Percentiles rank a stretch among this genome's conserved stretches.
These are phyloP conservation scores for Erithacus rubecula DNA, from an alignment of 2,797 vertebrate genomes.

Conservation along the genomic window DNA sequence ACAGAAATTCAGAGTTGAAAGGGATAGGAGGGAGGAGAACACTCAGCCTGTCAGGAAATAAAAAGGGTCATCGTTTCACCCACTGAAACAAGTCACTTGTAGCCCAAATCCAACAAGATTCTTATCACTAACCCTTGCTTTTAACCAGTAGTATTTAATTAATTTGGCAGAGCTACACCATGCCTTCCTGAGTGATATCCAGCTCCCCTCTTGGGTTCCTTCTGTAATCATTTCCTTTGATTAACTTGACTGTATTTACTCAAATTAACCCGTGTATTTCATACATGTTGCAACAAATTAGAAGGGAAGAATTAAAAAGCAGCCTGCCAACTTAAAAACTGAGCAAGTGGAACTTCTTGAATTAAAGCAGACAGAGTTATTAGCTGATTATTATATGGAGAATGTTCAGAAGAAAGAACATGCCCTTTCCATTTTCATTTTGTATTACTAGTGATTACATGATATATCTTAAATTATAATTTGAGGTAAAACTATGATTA, in stretches of 20 bases:
- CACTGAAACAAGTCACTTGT: neutral
- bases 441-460: constrained; percentile 57
- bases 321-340: constrained; percentile 53
- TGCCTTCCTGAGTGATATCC: neutral
- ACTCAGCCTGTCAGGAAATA: neutral
- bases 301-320: constrained; percentile 55
- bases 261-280: constrained; percentile 56
- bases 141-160: constrained; percentile 45
- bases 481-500: constrained; percentile 65
- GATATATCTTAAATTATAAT: constrained; percentile 66
- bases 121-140: constrained; percentile 16
- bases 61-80: neutral
- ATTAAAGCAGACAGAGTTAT: constrained; percentile 63
- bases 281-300: constrained; percentile 68
- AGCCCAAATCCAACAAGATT: constrained; percentile 12
- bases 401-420: constrained; percentile 61
- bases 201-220: constrained; percentile 29
- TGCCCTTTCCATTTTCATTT: constrained; percentile 64
- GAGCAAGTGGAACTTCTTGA: constrained; percentile 45
- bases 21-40: neutral
- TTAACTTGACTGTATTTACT: constrained; percentile 59
- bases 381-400: constrained; percentile 61
- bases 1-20: neutral
- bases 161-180: constrained; percentile 45
- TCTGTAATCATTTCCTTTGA: constrained; percentile 66